These are phyloP conservation scores for Opisthocomus hoazin DNA, from an alignment of 2,113 vertebrate genomes.

Conservation along the genomic window DNA sequence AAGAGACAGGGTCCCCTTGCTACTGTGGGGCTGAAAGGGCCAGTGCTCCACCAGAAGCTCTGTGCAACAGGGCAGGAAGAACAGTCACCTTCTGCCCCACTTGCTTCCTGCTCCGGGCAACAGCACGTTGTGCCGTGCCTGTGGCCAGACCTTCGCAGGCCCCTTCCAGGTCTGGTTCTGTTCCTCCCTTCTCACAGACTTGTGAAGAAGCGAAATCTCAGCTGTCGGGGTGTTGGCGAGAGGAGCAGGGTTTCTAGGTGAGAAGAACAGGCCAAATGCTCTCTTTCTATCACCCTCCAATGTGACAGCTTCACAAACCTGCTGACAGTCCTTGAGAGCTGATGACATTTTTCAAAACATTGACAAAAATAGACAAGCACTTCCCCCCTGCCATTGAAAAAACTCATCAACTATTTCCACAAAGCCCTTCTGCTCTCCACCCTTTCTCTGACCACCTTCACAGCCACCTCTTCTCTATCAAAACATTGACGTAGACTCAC, in stretches of 20 bases:
- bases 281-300: slow-evolving; percentile 40
- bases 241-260: slow-evolving; percentile 45
- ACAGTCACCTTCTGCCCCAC: fast-evolving
- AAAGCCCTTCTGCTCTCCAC: not conserved
- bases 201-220: slow-evolving; percentile 7
- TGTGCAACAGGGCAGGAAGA: not conserved
- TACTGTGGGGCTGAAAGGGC: not conserved
- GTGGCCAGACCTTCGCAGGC: not conserved
- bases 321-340: slow-evolving; percentile 48
- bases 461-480: not conserved
- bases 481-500: not conserved
- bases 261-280: slow-evolving; percentile 66
- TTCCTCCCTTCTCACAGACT: not conserved
- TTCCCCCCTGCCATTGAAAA: not conserved
- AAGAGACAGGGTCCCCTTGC: no score
- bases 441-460: not conserved
- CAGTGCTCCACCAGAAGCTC: not conserved
- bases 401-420: not conserved
- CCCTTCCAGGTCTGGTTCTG: not conserved
- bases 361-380: slow-evolving; percentile 42
- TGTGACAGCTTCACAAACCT: slow-evolving; percentile 44
- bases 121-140: not conserved
- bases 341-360: slow-evolving; percentile 55
- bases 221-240: slow-evolving; percentile 25
- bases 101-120: not conserved